phyloP scores from a whole-genome alignment of 2,113 vertebrate genomes.

The Chloropsis hardwickii region DNA sequence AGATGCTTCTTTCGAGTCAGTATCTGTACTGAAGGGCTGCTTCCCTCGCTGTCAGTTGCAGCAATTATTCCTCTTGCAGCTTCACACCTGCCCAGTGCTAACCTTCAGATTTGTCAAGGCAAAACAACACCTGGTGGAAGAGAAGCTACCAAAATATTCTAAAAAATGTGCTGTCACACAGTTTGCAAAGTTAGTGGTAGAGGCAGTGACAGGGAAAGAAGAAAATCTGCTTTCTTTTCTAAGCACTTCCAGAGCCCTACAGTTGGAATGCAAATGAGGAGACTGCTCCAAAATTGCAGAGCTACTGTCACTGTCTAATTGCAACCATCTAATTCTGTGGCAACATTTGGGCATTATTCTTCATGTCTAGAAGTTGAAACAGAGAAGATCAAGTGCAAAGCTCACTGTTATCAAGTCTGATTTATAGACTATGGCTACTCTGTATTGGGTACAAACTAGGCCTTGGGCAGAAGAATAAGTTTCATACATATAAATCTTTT shows the following conservation, averaged over 20 bases:
- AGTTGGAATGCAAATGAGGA: not conserved
- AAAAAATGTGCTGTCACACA: not conserved
- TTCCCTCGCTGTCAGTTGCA: not conserved
- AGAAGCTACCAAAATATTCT: not conserved
- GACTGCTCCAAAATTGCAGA: not conserved
- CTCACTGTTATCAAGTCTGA: not conserved
- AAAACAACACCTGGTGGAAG: not conserved
- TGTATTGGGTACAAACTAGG: not conserved
- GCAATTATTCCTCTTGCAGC: not conserved
- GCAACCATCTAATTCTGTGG: not conserved
- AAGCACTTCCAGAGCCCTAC: not conserved
- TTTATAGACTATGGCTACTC: not conserved
- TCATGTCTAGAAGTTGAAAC: not conserved
- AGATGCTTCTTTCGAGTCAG: not conserved
- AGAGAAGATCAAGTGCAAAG: not conserved
- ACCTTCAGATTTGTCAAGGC: not conserved
- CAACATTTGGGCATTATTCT: not conserved
- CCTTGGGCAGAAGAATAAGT: not conserved
- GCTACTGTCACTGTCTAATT: not conserved
- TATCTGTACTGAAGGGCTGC: not conserved
- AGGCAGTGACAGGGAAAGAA: not conserved
- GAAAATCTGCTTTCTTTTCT: not conserved
- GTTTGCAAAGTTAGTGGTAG: not conserved
- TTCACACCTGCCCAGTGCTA: not conserved
- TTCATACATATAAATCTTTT: not conserved